phyloP scores from a whole-genome alignment of 1,140 invertebrate genomes.

The Liolophura sinensis region DNA sequence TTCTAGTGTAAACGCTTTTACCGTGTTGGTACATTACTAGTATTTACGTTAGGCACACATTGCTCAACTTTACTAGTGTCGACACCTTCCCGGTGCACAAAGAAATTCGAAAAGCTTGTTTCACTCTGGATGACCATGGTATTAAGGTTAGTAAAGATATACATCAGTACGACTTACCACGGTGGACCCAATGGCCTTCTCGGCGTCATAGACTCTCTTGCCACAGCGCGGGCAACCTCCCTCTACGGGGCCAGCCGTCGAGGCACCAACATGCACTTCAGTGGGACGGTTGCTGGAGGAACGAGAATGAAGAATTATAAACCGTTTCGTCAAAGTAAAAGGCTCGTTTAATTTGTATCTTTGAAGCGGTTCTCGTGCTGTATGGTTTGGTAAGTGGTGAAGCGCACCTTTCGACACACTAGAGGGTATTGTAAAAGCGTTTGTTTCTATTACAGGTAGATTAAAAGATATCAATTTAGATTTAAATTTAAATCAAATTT shows the following conservation, averaged over 20 bases:
- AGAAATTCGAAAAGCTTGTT: background rate
- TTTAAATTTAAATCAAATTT: too few relatives aligned
- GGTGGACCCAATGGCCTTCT: constrained; percentile 90
- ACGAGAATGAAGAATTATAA: background rate
- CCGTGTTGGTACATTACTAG: background rate
- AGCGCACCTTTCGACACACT: too few relatives aligned
- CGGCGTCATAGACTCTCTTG: constrained; percentile 65
- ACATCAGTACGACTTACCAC: constrained; percentile 73
- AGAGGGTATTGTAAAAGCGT: too few relatives aligned
- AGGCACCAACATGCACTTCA: constrained; percentile 14
- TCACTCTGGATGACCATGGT: background rate
- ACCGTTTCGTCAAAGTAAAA: background rate
- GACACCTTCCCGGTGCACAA: background rate
- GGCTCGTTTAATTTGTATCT: too few relatives aligned
- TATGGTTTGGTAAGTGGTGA: too few relatives aligned
- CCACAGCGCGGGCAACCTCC: constrained; percentile 63
- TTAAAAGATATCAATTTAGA: too few relatives aligned
- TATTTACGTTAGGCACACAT: background rate
- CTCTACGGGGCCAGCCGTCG: constrained; percentile 14
- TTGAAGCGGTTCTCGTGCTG: too few relatives aligned
- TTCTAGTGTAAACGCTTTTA: background rate
- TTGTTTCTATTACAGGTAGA: too few relatives aligned
- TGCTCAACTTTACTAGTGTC: background rate
- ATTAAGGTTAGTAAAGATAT: background rate
- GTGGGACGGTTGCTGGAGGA: constrained; percentile 34